These are phyloP conservation scores for Leucozona laternaria DNA, from an alignment of 2,888 invertebrate species.

Conservation along the genomic window DNA sequence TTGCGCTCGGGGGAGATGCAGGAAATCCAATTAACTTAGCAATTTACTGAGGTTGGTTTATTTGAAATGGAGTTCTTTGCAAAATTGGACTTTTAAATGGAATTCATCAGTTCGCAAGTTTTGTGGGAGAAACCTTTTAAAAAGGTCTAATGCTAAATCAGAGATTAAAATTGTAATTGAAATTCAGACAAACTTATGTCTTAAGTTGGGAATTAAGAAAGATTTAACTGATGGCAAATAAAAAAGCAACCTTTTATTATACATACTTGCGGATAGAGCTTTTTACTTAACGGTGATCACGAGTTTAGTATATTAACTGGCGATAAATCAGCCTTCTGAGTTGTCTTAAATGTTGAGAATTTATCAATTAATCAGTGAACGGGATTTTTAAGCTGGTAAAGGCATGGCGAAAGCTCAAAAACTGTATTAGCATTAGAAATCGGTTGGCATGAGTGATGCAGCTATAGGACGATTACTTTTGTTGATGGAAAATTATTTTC, in stretches of 20 bases:
- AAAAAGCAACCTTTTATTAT: neutral
- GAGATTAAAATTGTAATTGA: conserved; percentile 20
- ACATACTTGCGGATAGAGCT: neutral
- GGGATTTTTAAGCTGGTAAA: no score
- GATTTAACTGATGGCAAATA: neutral
- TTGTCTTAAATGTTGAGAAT: no score
- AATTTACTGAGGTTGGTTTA: conserved; percentile 57
- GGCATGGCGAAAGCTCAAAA: no score
- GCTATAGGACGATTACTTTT: no score
- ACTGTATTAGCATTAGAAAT: no score
- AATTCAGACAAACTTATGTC: conserved; percentile 14
- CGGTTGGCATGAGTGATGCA: no score
- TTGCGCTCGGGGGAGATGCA: conserved; percentile 39
- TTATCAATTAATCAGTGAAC: no score
- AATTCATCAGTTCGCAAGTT: conserved; percentile 3
- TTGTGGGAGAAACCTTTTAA: conserved; percentile 28
- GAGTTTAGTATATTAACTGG: no score
- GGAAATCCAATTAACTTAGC: conserved; percentile 70
- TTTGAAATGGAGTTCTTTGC: conserved; percentile 29
- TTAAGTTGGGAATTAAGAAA: neutral
- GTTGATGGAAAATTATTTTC: no score
- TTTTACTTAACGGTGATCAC: no score
- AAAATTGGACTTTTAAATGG: conserved; percentile 13
- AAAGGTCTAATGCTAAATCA: conserved; percentile 10
- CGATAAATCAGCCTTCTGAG: no score